Evolutionary conservation across 2,113 vertebrate genomes (phyloP).

Genomic region (Progne subis): DNA sequence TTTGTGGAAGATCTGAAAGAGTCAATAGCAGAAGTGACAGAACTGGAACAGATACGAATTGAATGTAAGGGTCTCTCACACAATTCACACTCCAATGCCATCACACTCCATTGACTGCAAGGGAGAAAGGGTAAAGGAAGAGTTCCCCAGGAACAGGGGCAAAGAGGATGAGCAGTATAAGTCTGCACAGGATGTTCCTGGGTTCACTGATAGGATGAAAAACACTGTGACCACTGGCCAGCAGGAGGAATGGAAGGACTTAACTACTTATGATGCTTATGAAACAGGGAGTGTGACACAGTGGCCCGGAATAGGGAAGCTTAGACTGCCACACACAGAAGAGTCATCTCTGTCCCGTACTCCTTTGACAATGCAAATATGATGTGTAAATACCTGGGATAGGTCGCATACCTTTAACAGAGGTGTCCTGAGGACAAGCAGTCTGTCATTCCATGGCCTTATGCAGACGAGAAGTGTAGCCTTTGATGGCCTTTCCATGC

Average conservation of each 20-base stretch:
- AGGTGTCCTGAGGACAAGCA: neutral
- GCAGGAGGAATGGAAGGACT: neutral
- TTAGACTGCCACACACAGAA: neutral
- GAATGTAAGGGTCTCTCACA: slow-evolving; percentile 84
- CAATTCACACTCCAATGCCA: neutral
- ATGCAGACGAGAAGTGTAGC: neutral
- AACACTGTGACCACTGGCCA: neutral
- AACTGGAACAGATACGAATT: slow-evolving; percentile 98
- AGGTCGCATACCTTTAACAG: neutral
- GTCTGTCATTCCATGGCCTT: neutral
- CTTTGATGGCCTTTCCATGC: neutral
- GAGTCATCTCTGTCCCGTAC: neutral
- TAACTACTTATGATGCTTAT: neutral
- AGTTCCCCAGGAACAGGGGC: neutral
- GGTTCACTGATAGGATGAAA: neutral
- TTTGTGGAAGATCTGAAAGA: slow-evolving; percentile 97
- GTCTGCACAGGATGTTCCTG: neutral
- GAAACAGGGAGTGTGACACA: neutral
- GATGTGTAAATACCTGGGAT: neutral
- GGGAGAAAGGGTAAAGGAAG: neutral
- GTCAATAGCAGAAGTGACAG: slow-evolving; percentile 94
- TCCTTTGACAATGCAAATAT: neutral
- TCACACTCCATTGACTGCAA: neutral
- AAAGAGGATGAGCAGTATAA: neutral
- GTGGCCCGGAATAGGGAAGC: neutral